Base-by-base conservation (phyloP, 1,140 invertebrate species). In the Dermatophagoides farinae region DNA sequence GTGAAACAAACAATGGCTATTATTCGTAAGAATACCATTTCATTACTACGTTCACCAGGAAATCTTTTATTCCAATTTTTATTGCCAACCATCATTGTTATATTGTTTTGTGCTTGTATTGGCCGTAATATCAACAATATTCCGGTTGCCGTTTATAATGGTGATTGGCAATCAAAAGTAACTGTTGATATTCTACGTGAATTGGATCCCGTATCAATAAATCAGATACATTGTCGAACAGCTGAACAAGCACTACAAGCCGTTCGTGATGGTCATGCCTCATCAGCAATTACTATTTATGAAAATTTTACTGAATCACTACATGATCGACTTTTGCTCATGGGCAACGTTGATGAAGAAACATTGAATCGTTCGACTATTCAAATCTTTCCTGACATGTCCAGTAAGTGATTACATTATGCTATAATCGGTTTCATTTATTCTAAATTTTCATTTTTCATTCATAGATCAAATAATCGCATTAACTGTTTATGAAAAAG, bases 61-160 rank as follows among this genome's bases (percentile, higher is more conserved):
- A 16, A 72, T 57, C 57, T 74, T 14, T 53, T 72, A 43, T 92
- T 93, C 73, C 87, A 92, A 67, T 90, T 92, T 68, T 81, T 84
- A 9, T 73, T 93, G 66, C 89, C 89, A 39, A 83, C 89, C 4
- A 81, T 87, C 72, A 87, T 92, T 75, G 86, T 88, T 18, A 83
- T 90, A 57, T 77, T 93, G 6, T 95, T 96, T 76, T 95, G 88
- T 72, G 70, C 91, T 64, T 86, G 89, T 23, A 90, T 95, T 65
- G 91, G 90, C 60, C 78, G 85, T 39, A 85, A 90, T 69, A 89
- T 90, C 0, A 80, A 78, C 51, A 82, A 83, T 50, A 76, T 96
- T 0, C 79, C 79, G 64, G 66, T 96, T 68, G 87, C 84, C 38
- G 78, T 95, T 58, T 84, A 90, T 9, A 72, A 74, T 62, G 61